A percentile compares a stretch with the other conserved stretches of the same genome.
Evolutionary conservation across 2,888 invertebrate genomes (phyloP).

Genomic region (Celastrina argiolus): DNA sequence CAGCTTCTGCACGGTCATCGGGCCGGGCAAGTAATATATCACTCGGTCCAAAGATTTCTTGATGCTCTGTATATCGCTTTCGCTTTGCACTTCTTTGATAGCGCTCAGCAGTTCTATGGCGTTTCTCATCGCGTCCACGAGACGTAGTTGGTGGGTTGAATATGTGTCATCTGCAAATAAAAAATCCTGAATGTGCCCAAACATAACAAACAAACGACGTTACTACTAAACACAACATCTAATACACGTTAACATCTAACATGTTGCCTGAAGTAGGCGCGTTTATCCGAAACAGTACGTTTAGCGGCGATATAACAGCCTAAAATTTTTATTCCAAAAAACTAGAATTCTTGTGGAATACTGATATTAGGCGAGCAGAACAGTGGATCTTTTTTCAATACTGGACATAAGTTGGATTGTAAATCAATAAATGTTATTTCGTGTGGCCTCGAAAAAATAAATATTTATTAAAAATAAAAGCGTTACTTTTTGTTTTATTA

Average conservation of each 20-base stretch:
- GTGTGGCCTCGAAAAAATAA: too few species aligned
- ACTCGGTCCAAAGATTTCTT: slow-evolving; percentile 37
- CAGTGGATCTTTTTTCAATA: too few species aligned
- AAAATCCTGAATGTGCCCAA: slow-evolving; percentile 73
- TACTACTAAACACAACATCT: slow-evolving; percentile 29
- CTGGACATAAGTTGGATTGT: too few species aligned
- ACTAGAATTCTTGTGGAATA: too few species aligned
- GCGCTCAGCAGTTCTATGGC: slow-evolving; percentile 51
- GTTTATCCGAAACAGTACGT: too few species aligned
- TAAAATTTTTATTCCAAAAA: too few species aligned
- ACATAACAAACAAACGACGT: slow-evolving; percentile 46
- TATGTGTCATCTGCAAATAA: slow-evolving; percentile 49
- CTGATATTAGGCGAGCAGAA: too few species aligned
- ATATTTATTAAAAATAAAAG: too few species aligned
- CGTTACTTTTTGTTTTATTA: too few species aligned
- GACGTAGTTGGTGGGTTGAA: slow-evolving; percentile 34
- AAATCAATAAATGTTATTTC: too few species aligned
- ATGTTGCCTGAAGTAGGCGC: too few species aligned
- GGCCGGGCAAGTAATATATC: slow-evolving; percentile 67
- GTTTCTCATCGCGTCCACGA: slow-evolving; percentile 42
- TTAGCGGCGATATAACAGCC: too few species aligned
- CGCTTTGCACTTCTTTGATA: slow-evolving; percentile 49
- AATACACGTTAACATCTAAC: neutral
- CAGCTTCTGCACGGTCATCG: slow-evolving; percentile 83
- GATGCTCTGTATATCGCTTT: slow-evolving; percentile 46